phyloP scores from a whole-genome alignment of 2,113 vertebrate species.

The Microtus pennsylvanicus region DNA sequence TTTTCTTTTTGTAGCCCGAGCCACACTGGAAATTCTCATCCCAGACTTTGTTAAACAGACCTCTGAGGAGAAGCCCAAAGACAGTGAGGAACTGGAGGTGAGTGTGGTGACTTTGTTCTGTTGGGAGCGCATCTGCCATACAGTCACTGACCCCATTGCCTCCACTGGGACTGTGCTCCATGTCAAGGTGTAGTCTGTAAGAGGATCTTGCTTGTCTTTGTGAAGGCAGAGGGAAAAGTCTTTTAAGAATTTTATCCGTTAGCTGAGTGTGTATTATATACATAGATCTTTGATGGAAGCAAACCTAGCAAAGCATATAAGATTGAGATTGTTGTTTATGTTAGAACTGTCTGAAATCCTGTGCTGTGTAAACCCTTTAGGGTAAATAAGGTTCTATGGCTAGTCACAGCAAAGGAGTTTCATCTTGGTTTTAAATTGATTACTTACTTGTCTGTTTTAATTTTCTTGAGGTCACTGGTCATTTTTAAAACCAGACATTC shows the following conservation, averaged over 20 bases:
- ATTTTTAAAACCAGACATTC: not conserved
- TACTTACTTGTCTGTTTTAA: not conserved
- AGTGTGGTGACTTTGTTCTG: not conserved
- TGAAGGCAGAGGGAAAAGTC: not conserved
- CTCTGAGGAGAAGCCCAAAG: slow-evolving; percentile 97
- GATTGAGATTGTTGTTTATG: not conserved
- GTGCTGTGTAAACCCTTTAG: not conserved
- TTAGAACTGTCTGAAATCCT: not conserved
- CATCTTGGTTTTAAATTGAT: not conserved
- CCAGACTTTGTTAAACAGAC: slow-evolving; percentile 99
- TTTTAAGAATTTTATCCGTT: not conserved
- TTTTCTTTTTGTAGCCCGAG: slow-evolving; percentile 91
- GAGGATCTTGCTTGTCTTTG: not conserved
- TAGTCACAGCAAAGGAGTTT: slow-evolving; percentile 28
- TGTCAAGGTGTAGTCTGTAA: not conserved
- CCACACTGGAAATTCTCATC: slow-evolving; percentile 99
- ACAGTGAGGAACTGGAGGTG: slow-evolving; percentile 99
- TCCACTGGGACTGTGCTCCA: not conserved
- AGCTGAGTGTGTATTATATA: not conserved
- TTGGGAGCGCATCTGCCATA: not conserved
- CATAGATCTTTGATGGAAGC: not conserved
- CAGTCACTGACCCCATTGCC: not conserved
- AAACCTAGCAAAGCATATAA: not conserved
- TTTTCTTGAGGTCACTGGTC: not conserved
- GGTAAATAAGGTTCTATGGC: not conserved